Conservation (phyloP, 1,140 invertebrate species). For the Trichonephila clavipes region DNA sequence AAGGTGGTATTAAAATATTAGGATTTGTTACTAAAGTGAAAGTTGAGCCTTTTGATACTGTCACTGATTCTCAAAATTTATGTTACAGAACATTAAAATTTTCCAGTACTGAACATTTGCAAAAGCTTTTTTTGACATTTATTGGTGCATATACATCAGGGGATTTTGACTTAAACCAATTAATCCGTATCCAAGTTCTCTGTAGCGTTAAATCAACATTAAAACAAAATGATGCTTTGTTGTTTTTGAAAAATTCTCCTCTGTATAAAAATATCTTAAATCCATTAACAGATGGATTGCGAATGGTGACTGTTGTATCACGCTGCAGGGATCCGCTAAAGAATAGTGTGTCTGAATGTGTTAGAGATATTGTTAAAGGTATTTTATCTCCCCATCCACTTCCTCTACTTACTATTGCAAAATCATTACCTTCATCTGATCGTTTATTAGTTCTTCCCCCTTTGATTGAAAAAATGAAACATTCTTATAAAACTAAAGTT, state of each 20-base stretch:
- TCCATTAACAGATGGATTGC: conserved; percentile 49
- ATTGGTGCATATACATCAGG: conserved; percentile 36
- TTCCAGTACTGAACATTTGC: neutral
- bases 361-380: conserved; percentile 61
- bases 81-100: neutral
- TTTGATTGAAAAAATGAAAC: conserved; percentile 56
- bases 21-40: conserved; percentile 58
- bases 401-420: conserved; percentile 60
- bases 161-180: conserved; percentile 42
- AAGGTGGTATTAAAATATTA: conserved; percentile 57
- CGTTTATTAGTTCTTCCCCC: conserved; percentile 36
- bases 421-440: conserved; percentile 49
- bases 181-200: conserved; percentile 52
- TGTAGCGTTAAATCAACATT: conserved; percentile 53
- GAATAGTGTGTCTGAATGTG: conserved; percentile 9
- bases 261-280: conserved; percentile 57
- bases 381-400: conserved; percentile 65
- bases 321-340: neutral
- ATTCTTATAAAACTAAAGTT: conserved; percentile 68
- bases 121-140: conserved; percentile 51
- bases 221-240: conserved; percentile 69
- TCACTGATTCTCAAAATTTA: neutral
- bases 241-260: conserved; percentile 38
- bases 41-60: neutral
- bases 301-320: neutral